Conservation (phyloP, 1,140 invertebrate genomes). For the Planococcus citri region DNA sequence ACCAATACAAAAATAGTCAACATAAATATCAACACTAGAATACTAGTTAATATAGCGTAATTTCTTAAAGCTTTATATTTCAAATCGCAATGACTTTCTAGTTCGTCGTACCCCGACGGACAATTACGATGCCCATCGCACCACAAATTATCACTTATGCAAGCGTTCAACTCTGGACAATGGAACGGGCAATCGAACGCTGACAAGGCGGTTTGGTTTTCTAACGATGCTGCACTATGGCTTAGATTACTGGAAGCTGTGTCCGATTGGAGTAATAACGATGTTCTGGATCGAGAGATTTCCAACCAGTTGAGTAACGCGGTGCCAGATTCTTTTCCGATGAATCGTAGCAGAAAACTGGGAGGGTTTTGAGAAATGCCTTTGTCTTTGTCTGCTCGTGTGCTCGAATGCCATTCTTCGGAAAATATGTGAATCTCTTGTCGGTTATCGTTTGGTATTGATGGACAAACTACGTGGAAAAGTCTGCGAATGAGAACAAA, state of each 20-base stretch:
- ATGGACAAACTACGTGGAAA: conserved; percentile 59
- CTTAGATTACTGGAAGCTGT: conserved; percentile 44
- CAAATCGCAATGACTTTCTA: conserved; percentile 45
- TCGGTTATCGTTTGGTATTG: conserved; percentile 47
- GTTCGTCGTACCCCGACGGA: conserved; percentile 72
- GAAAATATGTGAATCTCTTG: conserved; percentile 59
- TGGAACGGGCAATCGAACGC: conserved; percentile 52
- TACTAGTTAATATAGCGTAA: neutral
- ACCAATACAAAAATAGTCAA: neutral
- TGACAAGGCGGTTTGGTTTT: conserved; percentile 39
- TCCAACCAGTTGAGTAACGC: conserved; percentile 66
- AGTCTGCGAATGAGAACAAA: conserved; percentile 38
- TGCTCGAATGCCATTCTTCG: conserved; percentile 46
- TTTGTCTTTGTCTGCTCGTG: conserved; percentile 16
- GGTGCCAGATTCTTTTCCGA: conserved; percentile 51
- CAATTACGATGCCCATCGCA: conserved; percentile 75
- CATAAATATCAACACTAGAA: conserved; percentile 5
- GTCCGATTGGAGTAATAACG: conserved; percentile 43
- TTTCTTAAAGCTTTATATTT: conserved; percentile 21
- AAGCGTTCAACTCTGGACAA: conserved; percentile 79
- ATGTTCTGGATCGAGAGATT: conserved; percentile 48
- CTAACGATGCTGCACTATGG: conserved; percentile 33
- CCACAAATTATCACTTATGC: conserved; percentile 71
- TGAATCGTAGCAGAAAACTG: conserved; percentile 55
- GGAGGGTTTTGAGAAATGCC: conserved; percentile 34